A percentile compares a stretch with the other conserved stretches of the same genome.
Conservation (phyloP, 1,140 invertebrate genomes). For the Macrotrachela quadricornifera region DNA sequence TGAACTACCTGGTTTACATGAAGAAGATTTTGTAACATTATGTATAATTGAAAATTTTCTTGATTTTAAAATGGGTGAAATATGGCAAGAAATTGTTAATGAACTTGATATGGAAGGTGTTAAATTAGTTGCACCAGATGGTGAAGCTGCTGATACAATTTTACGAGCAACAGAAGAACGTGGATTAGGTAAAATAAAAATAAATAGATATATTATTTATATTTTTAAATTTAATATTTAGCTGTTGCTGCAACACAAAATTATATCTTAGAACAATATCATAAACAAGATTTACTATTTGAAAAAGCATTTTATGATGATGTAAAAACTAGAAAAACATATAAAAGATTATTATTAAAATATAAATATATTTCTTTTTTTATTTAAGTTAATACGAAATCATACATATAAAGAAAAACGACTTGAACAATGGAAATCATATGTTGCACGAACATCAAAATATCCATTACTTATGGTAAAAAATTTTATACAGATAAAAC, state of each 20-base stretch:
- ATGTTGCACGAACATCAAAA: neutral
- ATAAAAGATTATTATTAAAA: too few relatives aligned
- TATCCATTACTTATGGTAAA: neutral
- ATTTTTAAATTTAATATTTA: constrained; percentile 21
- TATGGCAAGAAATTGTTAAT: constrained; percentile 25
- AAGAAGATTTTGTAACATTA: constrained; percentile 28
- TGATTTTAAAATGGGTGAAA: constrained; percentile 30
- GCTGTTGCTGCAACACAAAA: constrained; percentile 22
- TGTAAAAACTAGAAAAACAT: constrained; percentile 13
- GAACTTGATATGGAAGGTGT: constrained; percentile 24
- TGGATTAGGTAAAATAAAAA: constrained; percentile 18
- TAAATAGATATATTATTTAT: constrained; percentile 23
- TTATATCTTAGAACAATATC: neutral
- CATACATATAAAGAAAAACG: constrained; percentile 7
- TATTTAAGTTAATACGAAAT: constrained; percentile 6
- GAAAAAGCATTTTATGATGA: constrained; percentile 7
- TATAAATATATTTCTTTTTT: neutral
- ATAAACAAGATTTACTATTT: constrained; percentile 4
- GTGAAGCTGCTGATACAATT: constrained; percentile 26
- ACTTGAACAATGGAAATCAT: constrained; percentile 7
- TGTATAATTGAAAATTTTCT: constrained; percentile 29
- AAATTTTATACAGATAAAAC: neutral
- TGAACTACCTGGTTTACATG: constrained; percentile 24
- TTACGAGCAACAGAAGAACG: constrained; percentile 21
- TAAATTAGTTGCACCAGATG: constrained; percentile 24